Base-by-base conservation (phyloP, 2,888 invertebrate species). In the Mantis religiosa region DNA sequence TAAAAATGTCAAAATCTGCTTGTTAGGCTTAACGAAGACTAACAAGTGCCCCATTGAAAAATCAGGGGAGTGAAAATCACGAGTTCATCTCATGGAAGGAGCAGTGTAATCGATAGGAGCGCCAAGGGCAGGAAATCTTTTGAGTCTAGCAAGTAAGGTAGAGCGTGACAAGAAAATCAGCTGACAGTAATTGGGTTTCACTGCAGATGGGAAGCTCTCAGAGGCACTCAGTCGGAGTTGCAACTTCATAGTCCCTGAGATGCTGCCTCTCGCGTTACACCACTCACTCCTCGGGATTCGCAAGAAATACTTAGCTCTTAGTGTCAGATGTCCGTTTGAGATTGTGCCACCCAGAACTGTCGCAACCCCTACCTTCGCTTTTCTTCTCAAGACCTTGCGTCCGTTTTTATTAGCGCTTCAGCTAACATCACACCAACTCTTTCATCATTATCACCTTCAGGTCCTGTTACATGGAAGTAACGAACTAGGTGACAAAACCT, bases 261-360 rank as follows among this genome's bases (percentile, higher is more conserved):
- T 71, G n/a, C 71, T 83, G 71, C 82, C 82, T 25, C 82, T 54
- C 54, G 54, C 47, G 86, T 82, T 71, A 71, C 54, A 88, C 88
- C 89, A 89, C 89, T 89, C 87, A 85, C 88, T 87, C 87, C 82
- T 83, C 89, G 88, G 87, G 89, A 90, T 90, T 90, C 85, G 87
- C 87, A 84, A 83, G 54, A 89, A 90, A 90, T 89, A 89, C 82
- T 82, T 83, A 89, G 87, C 87, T 88, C 89, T 34, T 14, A 81
- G 84, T 87, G 87, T 90, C 89, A 83, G 84, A 87, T 89, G 87
- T 87, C 88, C 71, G 86, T 71, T 71, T 71, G 54, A 71, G 54
- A 71, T 71, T 71, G 54, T 71, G 54, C 54, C 54, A 71, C 54
- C 54, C 54, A 71, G 54, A 71, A 71, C 54, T 71, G 54, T 71